Percentiles rank a stretch among this genome's conserved stretches.
Conservation (phyloP, 2,797 vertebrate genomes). For the Danio choprae region DNA sequence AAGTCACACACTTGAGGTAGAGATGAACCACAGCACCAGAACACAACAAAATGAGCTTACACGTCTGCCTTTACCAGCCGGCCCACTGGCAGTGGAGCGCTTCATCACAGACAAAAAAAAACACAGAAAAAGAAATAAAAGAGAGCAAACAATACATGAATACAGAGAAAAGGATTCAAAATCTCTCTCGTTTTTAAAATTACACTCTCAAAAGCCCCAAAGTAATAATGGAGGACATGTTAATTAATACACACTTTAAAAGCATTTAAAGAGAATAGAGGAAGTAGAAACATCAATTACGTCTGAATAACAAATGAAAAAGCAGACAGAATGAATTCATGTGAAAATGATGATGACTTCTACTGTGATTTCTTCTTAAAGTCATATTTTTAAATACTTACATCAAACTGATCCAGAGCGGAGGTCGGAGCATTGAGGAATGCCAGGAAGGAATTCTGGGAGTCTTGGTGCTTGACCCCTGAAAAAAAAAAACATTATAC, state of each 20-base stretch:
- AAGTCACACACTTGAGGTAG: constrained; percentile 20
- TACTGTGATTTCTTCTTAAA: not conserved
- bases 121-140: constrained; percentile 2
- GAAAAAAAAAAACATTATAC: constrained; percentile 62
- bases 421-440: constrained; percentile 97
- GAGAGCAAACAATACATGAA: constrained; percentile 14
- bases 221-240: not conserved
- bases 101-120: constrained; percentile 66
- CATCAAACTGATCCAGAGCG: constrained; percentile 95
- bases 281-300: not conserved
- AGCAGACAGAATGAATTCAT: not conserved
- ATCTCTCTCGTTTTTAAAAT: not conserved
- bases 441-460: constrained; percentile 98
- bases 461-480: constrained; percentile 99
- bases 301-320: not conserved
- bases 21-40: constrained; percentile 62
- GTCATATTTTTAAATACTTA: constrained; percentile 77
- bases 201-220: not conserved
- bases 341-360: not conserved
- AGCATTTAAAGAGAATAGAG: not conserved
- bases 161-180: not conserved
- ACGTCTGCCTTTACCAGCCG: constrained; percentile 89
- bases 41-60: constrained; percentile 80
- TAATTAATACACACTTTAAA: not conserved
- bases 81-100: constrained; percentile 85